phyloP scores from a whole-genome alignment of 2,797 vertebrate genomes.

The Fistularia commersonii region DNA sequence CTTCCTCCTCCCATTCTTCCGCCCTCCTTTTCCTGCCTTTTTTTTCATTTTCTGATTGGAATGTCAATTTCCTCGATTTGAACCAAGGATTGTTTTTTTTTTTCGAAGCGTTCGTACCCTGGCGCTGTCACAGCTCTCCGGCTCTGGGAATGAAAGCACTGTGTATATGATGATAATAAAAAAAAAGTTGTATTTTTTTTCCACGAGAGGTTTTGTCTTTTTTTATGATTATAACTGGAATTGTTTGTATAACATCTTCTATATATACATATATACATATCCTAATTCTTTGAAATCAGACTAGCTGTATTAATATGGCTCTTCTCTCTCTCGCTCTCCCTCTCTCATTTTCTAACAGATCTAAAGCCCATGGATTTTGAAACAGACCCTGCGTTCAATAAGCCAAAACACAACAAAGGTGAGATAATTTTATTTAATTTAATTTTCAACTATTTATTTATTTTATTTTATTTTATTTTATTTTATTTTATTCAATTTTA shows the following conservation, averaged over 20 bases:
- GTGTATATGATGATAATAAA: constrained; percentile 94
- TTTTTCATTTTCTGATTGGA: neutral
- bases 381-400: constrained; percentile 67
- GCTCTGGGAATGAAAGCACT: constrained; percentile 82
- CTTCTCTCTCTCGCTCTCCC: constrained; percentile 37
- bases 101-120: constrained; percentile 38
- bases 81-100: neutral
- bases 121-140: constrained; percentile 64
- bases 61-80: neutral
- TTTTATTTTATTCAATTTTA: too few species aligned
- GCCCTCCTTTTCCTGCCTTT: neutral
- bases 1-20: too few species aligned
- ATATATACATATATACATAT: neutral
- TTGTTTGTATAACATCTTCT: too few species aligned
- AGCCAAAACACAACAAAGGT: constrained; percentile 70
- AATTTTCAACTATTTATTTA: too few species aligned
- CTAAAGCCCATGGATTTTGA: constrained; percentile 74
- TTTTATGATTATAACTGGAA: neutral
- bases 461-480: too few species aligned
- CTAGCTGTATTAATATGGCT: constrained; percentile 13
- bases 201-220: neutral
- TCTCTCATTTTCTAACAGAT: constrained; percentile 65
- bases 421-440: constrained; percentile 17
- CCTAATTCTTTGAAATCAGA: neutral
- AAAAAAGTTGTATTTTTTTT: constrained; percentile 93